phyloP scores from a whole-genome alignment of 2,113 vertebrate species.

The Trochalopteron elliotii region DNA sequence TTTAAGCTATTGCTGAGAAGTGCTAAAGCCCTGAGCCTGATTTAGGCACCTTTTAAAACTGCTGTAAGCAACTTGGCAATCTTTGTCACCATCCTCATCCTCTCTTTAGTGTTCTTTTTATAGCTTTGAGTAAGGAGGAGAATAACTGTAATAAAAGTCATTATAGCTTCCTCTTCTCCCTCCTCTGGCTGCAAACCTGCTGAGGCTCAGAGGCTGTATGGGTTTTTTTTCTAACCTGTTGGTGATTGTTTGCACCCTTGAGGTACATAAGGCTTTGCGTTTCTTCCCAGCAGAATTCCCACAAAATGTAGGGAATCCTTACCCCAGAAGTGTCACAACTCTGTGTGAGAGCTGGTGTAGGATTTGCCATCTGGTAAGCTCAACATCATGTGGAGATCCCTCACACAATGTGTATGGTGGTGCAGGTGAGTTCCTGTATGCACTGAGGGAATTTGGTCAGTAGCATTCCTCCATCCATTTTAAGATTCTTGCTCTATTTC shows the following conservation, averaged over 20 bases:
- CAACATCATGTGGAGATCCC: rapidly evolving
- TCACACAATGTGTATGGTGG: neutral
- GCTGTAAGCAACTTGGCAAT: neutral
- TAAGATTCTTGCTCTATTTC: neutral
- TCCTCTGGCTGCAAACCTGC: neutral
- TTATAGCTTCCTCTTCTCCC: neutral
- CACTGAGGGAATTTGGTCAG: neutral
- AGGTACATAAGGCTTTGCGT: neutral
- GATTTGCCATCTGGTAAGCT: neutral
- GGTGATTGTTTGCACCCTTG: neutral
- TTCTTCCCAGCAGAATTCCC: neutral
- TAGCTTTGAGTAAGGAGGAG: neutral
- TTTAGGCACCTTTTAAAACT: neutral
- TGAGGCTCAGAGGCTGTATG: neutral
- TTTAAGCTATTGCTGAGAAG: neutral
- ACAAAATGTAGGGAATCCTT: neutral
- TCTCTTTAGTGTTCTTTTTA: neutral
- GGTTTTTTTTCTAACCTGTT: neutral
- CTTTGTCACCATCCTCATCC: neutral
- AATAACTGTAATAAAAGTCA: neutral
- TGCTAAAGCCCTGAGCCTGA: neutral
- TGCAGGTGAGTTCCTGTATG: neutral
- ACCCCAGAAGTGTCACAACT: neutral
- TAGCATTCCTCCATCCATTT: neutral
- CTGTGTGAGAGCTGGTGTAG: neutral